Evolutionary conservation across 2,888 invertebrate species (phyloP).

Genomic region (Agriopis marginaria): DNA sequence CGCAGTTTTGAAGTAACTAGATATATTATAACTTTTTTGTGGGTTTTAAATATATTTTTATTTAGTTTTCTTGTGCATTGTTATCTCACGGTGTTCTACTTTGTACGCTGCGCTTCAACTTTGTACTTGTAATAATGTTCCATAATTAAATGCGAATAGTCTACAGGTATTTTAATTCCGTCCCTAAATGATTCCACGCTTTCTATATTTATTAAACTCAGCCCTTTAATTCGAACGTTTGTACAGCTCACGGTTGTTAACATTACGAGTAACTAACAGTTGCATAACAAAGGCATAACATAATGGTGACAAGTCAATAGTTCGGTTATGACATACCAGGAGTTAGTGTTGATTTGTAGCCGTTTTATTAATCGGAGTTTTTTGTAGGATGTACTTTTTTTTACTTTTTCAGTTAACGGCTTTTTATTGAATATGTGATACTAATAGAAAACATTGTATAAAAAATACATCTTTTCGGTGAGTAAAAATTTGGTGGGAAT

Average conservation of each 20-base stretch:
- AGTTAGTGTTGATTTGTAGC: background rate
- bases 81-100: background rate
- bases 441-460: too few species aligned
- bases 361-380: too few species aligned
- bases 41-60: too few species aligned
- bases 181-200: conserved; percentile 16
- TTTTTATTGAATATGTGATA: too few species aligned
- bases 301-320: conserved; percentile 14
- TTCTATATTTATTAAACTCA: conserved; percentile 14
- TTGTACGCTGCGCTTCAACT: background rate
- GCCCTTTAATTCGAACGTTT: conserved; percentile 23
- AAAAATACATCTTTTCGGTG: too few species aligned
- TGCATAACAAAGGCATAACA: conserved; percentile 17
- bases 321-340: background rate
- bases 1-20: too few species aligned
- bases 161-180: background rate
- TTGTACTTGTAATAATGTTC: background rate
- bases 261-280: background rate
- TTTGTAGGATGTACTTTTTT: too few species aligned
- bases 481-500: too few species aligned
- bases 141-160: background rate
- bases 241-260: conserved; percentile 3
- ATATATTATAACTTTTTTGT: too few species aligned
- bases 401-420: too few species aligned
- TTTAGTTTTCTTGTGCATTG: too few species aligned